Conservation (phyloP, 1,140 invertebrate genomes). For the Lysiphlebus fabarum region DNA sequence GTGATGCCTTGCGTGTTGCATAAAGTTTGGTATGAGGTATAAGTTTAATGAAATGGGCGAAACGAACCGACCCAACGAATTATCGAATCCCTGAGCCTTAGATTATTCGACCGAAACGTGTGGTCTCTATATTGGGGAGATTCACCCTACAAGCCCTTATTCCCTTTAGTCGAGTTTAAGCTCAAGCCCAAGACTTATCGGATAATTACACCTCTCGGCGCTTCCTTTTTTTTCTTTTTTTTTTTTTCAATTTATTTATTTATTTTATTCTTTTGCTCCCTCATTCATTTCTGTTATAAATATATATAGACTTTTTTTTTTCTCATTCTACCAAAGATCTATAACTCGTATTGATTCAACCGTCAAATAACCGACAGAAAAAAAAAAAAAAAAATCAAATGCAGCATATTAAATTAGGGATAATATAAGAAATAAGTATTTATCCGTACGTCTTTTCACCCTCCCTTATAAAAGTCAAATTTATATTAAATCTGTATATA, state of each 20-base stretch:
- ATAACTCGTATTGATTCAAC: no score
- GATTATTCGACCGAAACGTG: background rate
- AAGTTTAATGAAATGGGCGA: conserved; percentile 13
- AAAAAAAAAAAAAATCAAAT: no score
- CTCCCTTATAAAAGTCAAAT: no score
- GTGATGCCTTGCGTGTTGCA: background rate
- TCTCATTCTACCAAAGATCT: background rate
- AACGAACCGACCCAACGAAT: conserved; percentile 6
- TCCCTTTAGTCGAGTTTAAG: conserved; percentile 2
- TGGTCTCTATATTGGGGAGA: conserved; percentile 2
- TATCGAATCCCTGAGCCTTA: conserved; percentile 5
- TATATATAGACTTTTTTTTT: no score
- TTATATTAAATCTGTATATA: no score
- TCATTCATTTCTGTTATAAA: background rate
- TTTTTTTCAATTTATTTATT: background rate
- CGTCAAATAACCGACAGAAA: no score
- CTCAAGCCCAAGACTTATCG: conserved; percentile 7
- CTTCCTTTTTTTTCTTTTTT: no score
- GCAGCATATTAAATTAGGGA: no score
- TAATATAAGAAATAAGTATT: no score
- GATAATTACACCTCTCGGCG: conserved; percentile 9
- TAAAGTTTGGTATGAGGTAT: no score
- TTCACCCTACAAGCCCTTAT: background rate
- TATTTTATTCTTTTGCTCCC: background rate
- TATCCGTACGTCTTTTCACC: no score